Conservation (phyloP, 1,140 invertebrate genomes). For the Yoshiicerus persimilis region DNA sequence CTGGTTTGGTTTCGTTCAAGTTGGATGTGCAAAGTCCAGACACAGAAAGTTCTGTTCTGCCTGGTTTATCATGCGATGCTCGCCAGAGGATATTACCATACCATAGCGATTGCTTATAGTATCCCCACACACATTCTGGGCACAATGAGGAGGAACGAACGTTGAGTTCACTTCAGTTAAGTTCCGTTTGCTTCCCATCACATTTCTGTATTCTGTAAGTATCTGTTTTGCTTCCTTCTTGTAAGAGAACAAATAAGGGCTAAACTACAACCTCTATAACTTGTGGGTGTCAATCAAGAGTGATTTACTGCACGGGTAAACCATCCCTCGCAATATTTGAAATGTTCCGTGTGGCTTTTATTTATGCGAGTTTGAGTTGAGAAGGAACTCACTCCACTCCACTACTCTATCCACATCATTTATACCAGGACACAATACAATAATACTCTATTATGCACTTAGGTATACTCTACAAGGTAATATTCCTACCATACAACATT, state of each 20-base stretch:
- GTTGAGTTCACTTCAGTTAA: neutral
- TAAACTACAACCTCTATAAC: slow-evolving; percentile 17
- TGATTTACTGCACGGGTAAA: slow-evolving; percentile 12
- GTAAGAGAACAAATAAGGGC: neutral
- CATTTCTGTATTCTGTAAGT: neutral
- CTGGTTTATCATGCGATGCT: neutral
- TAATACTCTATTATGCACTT: neutral
- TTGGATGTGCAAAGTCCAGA: neutral
- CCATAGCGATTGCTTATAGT: neutral
- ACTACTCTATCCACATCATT: neutral
- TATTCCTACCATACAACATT: neutral
- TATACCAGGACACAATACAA: neutral
- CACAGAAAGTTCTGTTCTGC: neutral
- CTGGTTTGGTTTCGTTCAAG: neutral
- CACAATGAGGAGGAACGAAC: neutral
- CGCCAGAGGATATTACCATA: neutral
- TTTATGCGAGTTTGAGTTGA: slow-evolving; percentile 5
- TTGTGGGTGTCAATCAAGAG: slow-evolving; percentile 11
- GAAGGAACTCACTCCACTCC: neutral
- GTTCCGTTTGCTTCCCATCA: neutral
- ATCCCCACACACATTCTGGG: neutral
- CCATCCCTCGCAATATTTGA: slow-evolving; percentile 18
- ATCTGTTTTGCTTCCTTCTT: slow-evolving; percentile 2
- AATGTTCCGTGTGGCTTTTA: slow-evolving; percentile 22
- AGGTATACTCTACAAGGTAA: no score